Conservation (phyloP, 2,888 invertebrate genomes). For the Volucella zonaria region DNA sequence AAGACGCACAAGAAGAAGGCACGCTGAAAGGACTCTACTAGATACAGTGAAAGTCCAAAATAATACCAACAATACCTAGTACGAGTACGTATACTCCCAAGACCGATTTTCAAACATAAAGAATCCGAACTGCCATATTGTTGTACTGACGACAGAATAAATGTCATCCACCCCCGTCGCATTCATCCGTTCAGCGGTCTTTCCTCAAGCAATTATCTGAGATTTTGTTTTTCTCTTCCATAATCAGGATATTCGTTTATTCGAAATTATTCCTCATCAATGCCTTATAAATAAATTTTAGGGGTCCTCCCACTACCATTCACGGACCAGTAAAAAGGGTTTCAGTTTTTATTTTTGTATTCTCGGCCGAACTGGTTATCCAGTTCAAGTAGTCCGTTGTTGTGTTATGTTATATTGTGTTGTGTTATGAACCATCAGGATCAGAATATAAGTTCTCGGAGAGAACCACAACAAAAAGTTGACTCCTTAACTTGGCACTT, state of each 20-base stretch:
- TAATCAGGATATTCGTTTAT: conserved; percentile 23
- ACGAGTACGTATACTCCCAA: too few relatives aligned
- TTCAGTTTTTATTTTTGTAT: background rate
- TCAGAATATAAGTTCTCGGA: too few relatives aligned
- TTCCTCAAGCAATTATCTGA: conserved; percentile 36
- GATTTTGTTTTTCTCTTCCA: conserved; percentile 11
- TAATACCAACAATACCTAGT: conserved; percentile 38
- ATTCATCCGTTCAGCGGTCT: too few relatives aligned
- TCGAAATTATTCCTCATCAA: conserved; percentile 54
- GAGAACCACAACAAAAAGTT: conserved; percentile 24
- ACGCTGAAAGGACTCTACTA: conserved; percentile 35
- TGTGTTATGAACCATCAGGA: background rate
- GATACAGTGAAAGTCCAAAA: conserved; percentile 44
- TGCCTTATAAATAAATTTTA: conserved; percentile 37
- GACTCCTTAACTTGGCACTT: conserved; percentile 36
- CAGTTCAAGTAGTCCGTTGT: conserved; percentile 54
- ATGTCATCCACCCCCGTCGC: conserved; percentile 18
- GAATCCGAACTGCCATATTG: too few relatives aligned
- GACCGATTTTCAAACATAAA: too few relatives aligned
- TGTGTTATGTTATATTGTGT: background rate
- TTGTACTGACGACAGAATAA: conserved; percentile 10
- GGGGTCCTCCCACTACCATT: too few relatives aligned
- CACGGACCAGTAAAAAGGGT: too few relatives aligned
- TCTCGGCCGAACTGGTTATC: conserved; percentile 24
- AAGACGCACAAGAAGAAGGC: conserved; percentile 48